Evolutionary conservation across 1,140 invertebrate species (phyloP), one percentile per base, ranked within the genome.

Genomic region (Chironomus tepperi): DNA sequence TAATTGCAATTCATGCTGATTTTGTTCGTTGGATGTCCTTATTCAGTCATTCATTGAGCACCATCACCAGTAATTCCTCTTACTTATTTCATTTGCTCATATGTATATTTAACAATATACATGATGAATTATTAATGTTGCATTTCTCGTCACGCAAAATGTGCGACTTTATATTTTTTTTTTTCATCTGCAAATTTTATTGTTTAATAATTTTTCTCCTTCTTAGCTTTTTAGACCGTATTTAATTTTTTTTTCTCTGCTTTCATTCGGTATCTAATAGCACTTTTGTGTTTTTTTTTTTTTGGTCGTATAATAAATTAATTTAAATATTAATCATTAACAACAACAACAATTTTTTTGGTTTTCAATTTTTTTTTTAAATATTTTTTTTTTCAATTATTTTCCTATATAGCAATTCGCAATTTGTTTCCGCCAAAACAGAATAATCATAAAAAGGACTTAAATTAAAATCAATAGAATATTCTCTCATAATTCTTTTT

Each of bases 271-370:
- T 70, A 70, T 70, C 65, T 70, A 70, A 70, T 70, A 70, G 65
- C 65, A 70, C 65, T 70, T 70, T 70, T 70, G 65, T 70, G 65
- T 70, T 70, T 70, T 70, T 70, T 70, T 70, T 70, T 70, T 70
- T 70, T 70, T 70, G 65, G 65, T 70, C 65, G 65, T 70, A 70
- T 70, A 70, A 70, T 70, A 70, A 70, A 70, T 70, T 70, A 70
- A 70, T 70, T n/a, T 70, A 18, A 70, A 70, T 70, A 70, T 70
- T 70, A 70, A 70, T 70, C 65, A 70, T 70, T 70, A 70, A 70
- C 65, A 70, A 70, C 65, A 70, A 70, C 65, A 70, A 70, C 65
- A 70, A 70, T 70, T 70, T 70, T 70, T 70, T 70, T 70, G 65
- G 65, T 70, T 70, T 70, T 70, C 65, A 19, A 57, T 2, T 57